Evolutionary conservation across 2,888 invertebrate species (phyloP), one percentile per base, ranked within the genome.

Genomic region (Melanchra persicariae): DNA sequence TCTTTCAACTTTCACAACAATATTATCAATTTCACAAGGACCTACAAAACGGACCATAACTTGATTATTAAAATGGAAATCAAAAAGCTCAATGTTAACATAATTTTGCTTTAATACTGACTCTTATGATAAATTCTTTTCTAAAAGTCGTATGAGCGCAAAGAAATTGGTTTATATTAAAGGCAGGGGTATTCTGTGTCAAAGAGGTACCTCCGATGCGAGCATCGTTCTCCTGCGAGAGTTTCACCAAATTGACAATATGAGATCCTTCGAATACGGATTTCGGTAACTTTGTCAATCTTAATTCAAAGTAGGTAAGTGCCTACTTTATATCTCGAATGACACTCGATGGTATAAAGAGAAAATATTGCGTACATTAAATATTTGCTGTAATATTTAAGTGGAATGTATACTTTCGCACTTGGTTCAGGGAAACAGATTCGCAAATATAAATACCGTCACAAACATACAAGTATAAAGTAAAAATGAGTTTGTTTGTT

Each of bases 201-300:
- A 86, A 86, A 86, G 86, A 57, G 54, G 51, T n/a, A 57, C 15
- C 34, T 26, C 63, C 73, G 51, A 30, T 24, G 57, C 60, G 64
- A 47, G 64, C 68, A 59, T 64, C 68, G 75, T 61, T 65, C 55
- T 26, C 51, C 30, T 51, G 55, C 54, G 52, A 51, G 66, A 63
- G 65, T 62, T 68, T 70, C 62, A 71, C 55, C 60, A 77, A 79
- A 84, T 86, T 84, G 72, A 73, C 69, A 79, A 85, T 85, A 76
- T 71, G 55, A 74, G 74, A 74, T 59, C 37, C 49, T 72, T 76
- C 54, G 65, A 58, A 68, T 69, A 68, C 52, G 40, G 60, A 66
- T 85, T 77, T 74, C 55, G 34, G 59, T 83, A 80, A 81, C 81
- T 83, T 70, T 81, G 24, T 70, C 62, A 80, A 70, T 75, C 55